Percentiles rank a stretch among this genome's conserved stretches.
These are phyloP conservation scores for Mechanitis messenoides DNA, from an alignment of 2,888 invertebrate species.

Conservation along the genomic window DNA sequence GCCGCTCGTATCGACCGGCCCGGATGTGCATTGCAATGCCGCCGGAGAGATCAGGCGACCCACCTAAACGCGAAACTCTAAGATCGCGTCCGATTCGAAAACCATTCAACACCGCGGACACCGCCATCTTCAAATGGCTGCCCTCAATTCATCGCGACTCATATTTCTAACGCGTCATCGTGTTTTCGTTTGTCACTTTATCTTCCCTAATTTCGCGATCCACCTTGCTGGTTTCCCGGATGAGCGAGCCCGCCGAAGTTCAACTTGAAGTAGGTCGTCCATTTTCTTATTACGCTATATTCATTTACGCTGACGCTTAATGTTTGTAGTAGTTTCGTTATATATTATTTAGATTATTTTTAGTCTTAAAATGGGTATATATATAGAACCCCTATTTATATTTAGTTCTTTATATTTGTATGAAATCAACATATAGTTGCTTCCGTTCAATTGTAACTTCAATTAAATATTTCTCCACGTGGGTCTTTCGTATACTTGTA, in stretches of 20 bases:
- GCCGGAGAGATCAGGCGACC: slow-evolving; percentile 60
- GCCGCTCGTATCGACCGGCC: slow-evolving; percentile 70
- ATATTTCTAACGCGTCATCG: slow-evolving; percentile 23
- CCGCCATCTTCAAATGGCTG: slow-evolving; percentile 27
- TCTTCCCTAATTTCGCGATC: slow-evolving; percentile 24
- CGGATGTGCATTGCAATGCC: slow-evolving; percentile 71
- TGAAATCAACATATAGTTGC: too few species aligned
- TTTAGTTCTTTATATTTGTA: too few species aligned
- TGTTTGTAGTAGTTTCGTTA: slow-evolving; percentile 1
- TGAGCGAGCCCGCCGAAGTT: slow-evolving; percentile 20
- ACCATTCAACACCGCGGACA: slow-evolving; percentile 27
- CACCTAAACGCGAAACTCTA: slow-evolving; percentile 53
- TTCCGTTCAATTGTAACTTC: too few species aligned
- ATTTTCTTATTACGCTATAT: slow-evolving; percentile 9
- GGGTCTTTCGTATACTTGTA: too few species aligned
- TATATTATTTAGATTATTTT: slow-evolving; percentile 2
- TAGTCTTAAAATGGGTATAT: too few species aligned
- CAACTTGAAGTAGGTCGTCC: slow-evolving; percentile 22
- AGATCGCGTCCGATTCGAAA: slow-evolving; percentile 39
- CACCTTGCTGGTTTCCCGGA: slow-evolving; percentile 20
- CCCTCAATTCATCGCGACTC: slow-evolving; percentile 26
- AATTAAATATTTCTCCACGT: too few species aligned
- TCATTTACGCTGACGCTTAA: slow-evolving; percentile 17
- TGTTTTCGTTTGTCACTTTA: slow-evolving; percentile 19
- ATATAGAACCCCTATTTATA: too few species aligned